A percentile compares a stretch with the other conserved stretches of the same genome.
phyloP scores from a whole-genome alignment of 2,797 vertebrate species.

The Halcyon leucocephala region DNA sequence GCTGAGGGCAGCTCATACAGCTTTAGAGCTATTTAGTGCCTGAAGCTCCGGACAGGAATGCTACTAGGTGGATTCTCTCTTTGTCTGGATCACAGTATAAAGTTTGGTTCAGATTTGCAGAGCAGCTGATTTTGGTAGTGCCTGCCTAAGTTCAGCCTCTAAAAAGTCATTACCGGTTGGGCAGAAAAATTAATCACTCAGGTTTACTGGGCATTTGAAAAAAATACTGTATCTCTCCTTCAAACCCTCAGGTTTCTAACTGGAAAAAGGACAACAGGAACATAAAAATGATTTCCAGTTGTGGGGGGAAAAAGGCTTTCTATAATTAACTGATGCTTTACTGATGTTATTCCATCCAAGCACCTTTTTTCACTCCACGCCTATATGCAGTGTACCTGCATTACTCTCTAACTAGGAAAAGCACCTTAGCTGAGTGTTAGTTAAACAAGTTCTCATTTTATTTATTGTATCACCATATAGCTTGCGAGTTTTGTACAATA shows the following conservation, averaged over 20 bases:
- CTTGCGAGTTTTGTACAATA: background rate
- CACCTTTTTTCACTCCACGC: background rate
- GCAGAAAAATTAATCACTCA: background rate
- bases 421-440: background rate
- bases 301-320: rapidly evolving
- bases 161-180: background rate
- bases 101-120: background rate
- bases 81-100: background rate
- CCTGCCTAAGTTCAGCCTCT: background rate
- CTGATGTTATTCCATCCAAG: background rate
- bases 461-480: background rate
- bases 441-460: background rate
- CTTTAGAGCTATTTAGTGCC: background rate
- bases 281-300: background rate
- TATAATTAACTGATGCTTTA: background rate
- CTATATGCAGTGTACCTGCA: background rate
- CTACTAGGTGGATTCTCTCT: background rate
- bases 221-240: background rate
- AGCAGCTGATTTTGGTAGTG: background rate
- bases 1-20: background rate
- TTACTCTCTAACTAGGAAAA: background rate
- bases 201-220: background rate
- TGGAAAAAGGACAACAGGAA: background rate
- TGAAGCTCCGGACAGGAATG: background rate
- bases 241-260: background rate